Base-by-base conservation (phyloP, 1,140 invertebrate genomes). In the Leucophenga varia region DNA sequence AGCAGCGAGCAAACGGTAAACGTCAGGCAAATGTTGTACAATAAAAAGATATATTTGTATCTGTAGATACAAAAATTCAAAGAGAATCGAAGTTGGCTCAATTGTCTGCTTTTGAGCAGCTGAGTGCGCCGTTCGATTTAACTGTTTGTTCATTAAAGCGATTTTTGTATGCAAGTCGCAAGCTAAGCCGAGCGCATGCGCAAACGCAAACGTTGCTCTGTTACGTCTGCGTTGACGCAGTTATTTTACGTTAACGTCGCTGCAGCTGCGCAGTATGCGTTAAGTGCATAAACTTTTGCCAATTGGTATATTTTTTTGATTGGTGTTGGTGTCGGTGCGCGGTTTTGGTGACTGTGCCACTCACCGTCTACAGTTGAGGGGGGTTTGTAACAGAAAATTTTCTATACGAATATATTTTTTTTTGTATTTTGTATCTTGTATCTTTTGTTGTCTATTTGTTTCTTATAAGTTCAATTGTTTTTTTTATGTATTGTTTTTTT, bases 311-410 rank as follows among this genome's bases (percentile, higher is more conserved):
- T 34, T 47, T 50, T 50, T 41, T 41, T 37, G n/a, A n/a, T n/a
- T n/a, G n/a, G n/a, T n/a, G n/a, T n/a, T n/a, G n/a, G n/a, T n/a
- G 42, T 52, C 37, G 47, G 47, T 55, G 54, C 39, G 54, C 32
- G 49, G n/a, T n/a, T n/a, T n/a, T n/a, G n/a, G n/a, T n/a, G n/a
- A n/a, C n/a, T n/a, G n/a, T n/a, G n/a, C n/a, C n/a, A n/a, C n/a
- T n/a, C n/a, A n/a, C n/a, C 10, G 22, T 25, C 5, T 57, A 47
- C 48, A 41, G 55, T 57, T 61, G 44, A 64, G 57, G 61, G 61
- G 61, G 57, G 47, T 54, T 43, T 55, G 57, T 35, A 52, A 55
- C 57, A 61, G 61, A 58, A 65, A n/a, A 65, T 65, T 57, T 64
- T 14, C 4, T 34, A 14, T 34, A 6, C 13, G 55, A 52, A 63